Base-by-base conservation (phyloP, 2,888 invertebrate genomes). In the Chrysolina americana region DNA sequence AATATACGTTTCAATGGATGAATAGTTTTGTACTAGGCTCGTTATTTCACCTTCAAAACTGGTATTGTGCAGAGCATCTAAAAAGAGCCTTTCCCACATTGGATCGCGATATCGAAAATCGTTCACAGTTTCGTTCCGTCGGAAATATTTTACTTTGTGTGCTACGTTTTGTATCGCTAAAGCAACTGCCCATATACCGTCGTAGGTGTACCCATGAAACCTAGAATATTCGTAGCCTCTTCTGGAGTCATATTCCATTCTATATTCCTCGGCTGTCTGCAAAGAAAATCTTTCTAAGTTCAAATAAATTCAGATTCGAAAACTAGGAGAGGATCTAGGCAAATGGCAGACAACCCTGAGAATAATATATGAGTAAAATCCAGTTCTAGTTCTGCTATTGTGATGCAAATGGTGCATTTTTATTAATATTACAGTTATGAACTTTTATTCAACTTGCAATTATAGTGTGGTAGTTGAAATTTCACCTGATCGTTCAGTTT, bases 171-270 rank as follows among this genome's bases (percentile, higher is more conserved):
- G 96, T 75, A 99, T 95, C 0, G 98, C 98, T 75, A 97, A 88
- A 0, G 99, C 99, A 80, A 99, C 96, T 0, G 98, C 96, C 98
- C 99, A 99, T 80, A 99, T 96, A 5, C 97, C 99, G 88, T 99
- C 99, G 87, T 99, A 99, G 11, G 98, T 98, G 88, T 99, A 99
- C 2, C 98, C 98, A 87, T 98, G 98, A 86, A 97, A 98, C 80
- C 97, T 92, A 47, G 97, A 98, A 89, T 96, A 98, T 85, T 97
- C 96, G 0, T 89, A 86, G 1, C 95, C 94, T 79, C 96, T 90
- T 77, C 94, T 89, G 41, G 94, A 91, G 84, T 97, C 94, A 87
- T 98, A 98, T 86, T 96, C 94, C 50, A 91, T 90, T 84, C 94
- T 92, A 86, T 98, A 98, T 86, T 97, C 96, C 81, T 94, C 93